Conservation (phyloP, 2,113 vertebrate species). For the Scomber japonicus region DNA sequence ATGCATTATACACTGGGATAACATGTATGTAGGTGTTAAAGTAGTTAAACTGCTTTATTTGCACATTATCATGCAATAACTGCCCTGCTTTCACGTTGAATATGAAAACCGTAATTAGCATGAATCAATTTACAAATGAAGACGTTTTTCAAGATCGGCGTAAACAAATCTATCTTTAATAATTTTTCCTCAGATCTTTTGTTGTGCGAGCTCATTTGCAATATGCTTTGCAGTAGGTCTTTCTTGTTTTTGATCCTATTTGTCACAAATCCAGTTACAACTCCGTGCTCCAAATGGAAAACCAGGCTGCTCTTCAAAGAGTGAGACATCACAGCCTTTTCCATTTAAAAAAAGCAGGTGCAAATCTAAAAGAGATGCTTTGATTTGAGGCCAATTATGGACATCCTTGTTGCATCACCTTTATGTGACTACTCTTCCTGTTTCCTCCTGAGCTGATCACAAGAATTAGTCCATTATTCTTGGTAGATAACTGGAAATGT, state of each 20-base stretch:
- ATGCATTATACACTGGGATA: neutral
- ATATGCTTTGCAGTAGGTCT: slow-evolving; percentile 41
- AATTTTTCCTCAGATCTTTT: slow-evolving; percentile 51
- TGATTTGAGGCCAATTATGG: slow-evolving; percentile 61
- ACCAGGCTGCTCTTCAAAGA: slow-evolving; percentile 66
- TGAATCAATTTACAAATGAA: slow-evolving; percentile 30
- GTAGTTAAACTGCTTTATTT: neutral
- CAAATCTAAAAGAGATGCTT: slow-evolving; percentile 62
- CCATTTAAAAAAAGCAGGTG: slow-evolving; percentile 58
- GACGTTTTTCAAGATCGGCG: slow-evolving; percentile 45
- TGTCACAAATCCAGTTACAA: slow-evolving; percentile 56
- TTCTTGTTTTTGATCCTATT: slow-evolving; percentile 54
- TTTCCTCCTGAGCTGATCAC: slow-evolving; percentile 27
- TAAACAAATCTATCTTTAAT: slow-evolving; percentile 47
- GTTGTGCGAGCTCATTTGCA: slow-evolving; percentile 47
- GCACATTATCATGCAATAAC: neutral
- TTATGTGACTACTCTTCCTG: slow-evolving; percentile 16
- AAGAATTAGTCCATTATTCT: slow-evolving; percentile 40
- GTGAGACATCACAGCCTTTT: slow-evolving; percentile 62
- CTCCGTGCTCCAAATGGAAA: slow-evolving; percentile 41
- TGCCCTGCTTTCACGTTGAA: neutral
- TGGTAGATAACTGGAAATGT: slow-evolving; percentile 28
- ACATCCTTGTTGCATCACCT: slow-evolving; percentile 46
- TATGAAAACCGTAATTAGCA: slow-evolving; percentile 23
- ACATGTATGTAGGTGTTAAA: neutral